Evolutionary conservation across 2,797 vertebrate genomes (phyloP).

Genomic region (Acanthiza pusilla): DNA sequence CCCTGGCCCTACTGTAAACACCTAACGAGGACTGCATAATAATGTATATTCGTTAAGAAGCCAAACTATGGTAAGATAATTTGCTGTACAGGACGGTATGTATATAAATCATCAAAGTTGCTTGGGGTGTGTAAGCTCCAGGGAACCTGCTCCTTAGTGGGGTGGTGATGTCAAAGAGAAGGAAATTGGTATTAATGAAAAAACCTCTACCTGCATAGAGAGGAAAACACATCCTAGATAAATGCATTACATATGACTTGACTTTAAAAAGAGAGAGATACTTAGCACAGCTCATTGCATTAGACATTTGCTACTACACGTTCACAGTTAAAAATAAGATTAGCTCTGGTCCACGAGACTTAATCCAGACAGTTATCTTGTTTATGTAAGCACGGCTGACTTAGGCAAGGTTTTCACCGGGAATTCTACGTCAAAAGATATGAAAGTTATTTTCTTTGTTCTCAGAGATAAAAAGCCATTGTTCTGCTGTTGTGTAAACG

Average conservation of each 20-base stretch:
- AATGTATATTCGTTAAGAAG: neutral
- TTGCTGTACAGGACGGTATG: neutral
- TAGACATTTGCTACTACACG: neutral
- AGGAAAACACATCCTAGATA: neutral
- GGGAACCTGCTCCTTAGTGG: slow-evolving; percentile 18
- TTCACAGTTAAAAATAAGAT: slow-evolving; percentile 59
- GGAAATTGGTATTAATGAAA: neutral
- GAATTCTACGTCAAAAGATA: slow-evolving; percentile 52
- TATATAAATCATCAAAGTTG: neutral
- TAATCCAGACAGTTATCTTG: slow-evolving; percentile 61
- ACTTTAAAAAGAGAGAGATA: neutral
- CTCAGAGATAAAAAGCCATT: slow-evolving; percentile 52
- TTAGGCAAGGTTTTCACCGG: slow-evolving; percentile 42
- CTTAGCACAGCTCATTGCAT: neutral
- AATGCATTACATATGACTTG: neutral
- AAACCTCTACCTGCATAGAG: neutral
- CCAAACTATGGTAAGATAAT: neutral
- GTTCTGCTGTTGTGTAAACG: slow-evolving; percentile 50
- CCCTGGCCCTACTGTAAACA: neutral
- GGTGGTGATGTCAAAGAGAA: neutral
- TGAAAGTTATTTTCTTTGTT: slow-evolving; percentile 65
- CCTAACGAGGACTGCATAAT: neutral
- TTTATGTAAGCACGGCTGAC: slow-evolving; percentile 32
- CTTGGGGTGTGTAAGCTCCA: neutral
- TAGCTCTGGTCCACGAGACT: slow-evolving; percentile 39